Evolutionary conservation across 2,888 invertebrate genomes (phyloP), one percentile per base, ranked within the genome.

Genomic region (Chrysolina oricalcia): DNA sequence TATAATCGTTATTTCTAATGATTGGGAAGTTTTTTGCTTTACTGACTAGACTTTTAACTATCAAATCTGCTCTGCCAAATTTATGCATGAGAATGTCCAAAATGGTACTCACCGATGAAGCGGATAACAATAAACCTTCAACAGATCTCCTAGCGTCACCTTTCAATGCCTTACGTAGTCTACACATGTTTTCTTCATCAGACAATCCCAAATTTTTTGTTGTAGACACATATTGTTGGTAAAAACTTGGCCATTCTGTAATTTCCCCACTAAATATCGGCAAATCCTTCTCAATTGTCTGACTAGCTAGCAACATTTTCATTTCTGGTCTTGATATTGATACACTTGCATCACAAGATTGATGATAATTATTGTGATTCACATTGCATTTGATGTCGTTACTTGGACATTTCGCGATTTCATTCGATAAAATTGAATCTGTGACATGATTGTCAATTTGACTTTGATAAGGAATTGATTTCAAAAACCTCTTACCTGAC

Each of bases 31-130:
- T 13, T 13, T 46, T 46, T 15, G 46, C 46, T 46, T 46, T 46
- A 46, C n/a, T 46, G 46, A 46, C 46, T 13, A 46, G n/a, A 46
- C 13, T 46, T 46, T 15, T 46, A 46, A 13, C 46, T 46, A 46
- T 46, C 3, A 46, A 8, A 35, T 35, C 35, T 35, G 35, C 35
- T 35, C 35, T 35, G 35, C 35, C 35, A 35, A 35, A 35, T 35
- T 15, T 46, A 46, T 15, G 15, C 5, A 46, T 46, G n/a, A 46
- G n/a, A 46, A 46, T 46, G 2, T 46, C 46, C 15, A n/a, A 4
- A 46, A 46, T n/a, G 15, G 46, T 46, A 46, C 46, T 46, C 46
- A 46, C 46, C 46, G 46, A 46, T 46, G 46, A 46, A n/a, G 46
- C n/a, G n/a, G 6, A 46, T 35, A 35, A 46, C 46, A 46, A n/a